Base-by-base conservation (phyloP, 2,888 invertebrate species). In the Hypolimnas misippus region DNA sequence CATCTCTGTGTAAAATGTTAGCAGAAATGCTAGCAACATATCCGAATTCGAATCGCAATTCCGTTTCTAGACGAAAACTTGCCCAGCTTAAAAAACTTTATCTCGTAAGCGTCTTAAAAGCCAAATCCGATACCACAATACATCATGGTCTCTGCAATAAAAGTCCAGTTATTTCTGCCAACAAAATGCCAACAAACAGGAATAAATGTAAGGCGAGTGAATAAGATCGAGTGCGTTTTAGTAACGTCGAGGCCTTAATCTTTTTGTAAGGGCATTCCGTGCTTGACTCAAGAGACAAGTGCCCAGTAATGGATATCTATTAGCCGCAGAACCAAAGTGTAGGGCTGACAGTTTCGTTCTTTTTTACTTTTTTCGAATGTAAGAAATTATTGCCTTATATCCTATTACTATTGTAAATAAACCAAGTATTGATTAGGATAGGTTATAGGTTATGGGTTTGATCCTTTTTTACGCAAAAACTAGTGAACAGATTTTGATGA, bases 281-380 rank as follows among this genome's bases (percentile, higher is more conserved):
- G 73, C 78, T 78, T 74, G 75, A 78, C 75, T 79, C 73, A 66
- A 69, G 79, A 79, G 81, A 82, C 85, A 84, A 86, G 86, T 84
- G 85, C 72, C 77, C 81, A 77, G 85, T 86, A 87, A 86, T 86
- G 83, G 86, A 84, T 85, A 86, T 86, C 86, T 86, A 87, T 87
- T 86, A 86, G 76, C 81, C 83, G 73, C 86, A 86, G 84, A 77
- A 76, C 64, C 73, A 59, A 66, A 49, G 57, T 40, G 44, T 65
- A 84, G 83, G 84, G 84, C 57, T 84, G 78, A 0, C 72, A 63
- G 57, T 21, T 1, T 40, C 17, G n/a, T n/a, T n/a, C n/a, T n/a
- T n/a, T n/a, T n/a, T 10, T 17, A 10, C n/a, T 14, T 38, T 14
- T 14, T 40, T 14, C 2, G 2, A 40, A 14, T 4, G 7, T 40